Conservation (phyloP, 2,888 invertebrate species). For the Idaea dimidiata region DNA sequence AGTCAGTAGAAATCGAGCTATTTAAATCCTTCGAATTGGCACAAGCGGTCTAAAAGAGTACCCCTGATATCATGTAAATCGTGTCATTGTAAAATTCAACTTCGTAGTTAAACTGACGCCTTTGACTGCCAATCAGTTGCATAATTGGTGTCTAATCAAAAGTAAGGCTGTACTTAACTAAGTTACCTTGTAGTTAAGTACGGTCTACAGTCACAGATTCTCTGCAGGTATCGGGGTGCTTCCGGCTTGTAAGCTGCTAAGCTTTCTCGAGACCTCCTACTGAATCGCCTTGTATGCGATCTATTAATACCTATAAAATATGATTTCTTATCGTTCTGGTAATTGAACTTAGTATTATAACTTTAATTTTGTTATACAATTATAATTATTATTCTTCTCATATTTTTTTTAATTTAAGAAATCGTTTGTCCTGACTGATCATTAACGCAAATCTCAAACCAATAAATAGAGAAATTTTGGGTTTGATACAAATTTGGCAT, state of each 20-base stretch:
- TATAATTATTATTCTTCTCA: no score
- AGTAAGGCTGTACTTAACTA: constrained; percentile 46
- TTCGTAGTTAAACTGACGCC: constrained; percentile 43
- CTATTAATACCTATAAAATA: constrained; percentile 33
- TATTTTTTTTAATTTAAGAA: no score
- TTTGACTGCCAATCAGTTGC: constrained; percentile 44
- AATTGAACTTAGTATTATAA: constrained; percentile 23
- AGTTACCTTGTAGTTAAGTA: constrained; percentile 41
- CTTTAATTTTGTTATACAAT: background rate
- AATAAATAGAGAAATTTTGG: no score
- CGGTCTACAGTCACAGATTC: constrained; percentile 42
- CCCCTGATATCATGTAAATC: no score
- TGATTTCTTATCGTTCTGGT: constrained; percentile 27
- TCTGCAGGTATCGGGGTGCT: constrained; percentile 40
- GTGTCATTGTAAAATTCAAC: constrained; percentile 36
- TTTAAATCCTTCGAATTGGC: no score
- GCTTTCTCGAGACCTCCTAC: constrained; percentile 48
- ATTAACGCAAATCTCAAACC: no score
- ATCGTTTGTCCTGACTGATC: no score
- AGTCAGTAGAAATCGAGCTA: no score
- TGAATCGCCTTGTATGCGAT: constrained; percentile 41
- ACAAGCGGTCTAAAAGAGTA: no score
- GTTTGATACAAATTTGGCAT: no score
- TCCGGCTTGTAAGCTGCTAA: constrained; percentile 42
- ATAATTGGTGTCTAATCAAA: constrained; percentile 55